A percentile compares a stretch with the other conserved stretches of the same genome.
Evolutionary conservation across 2,797 vertebrate species (phyloP).

Genomic region (Austrolebias charrua): DNA sequence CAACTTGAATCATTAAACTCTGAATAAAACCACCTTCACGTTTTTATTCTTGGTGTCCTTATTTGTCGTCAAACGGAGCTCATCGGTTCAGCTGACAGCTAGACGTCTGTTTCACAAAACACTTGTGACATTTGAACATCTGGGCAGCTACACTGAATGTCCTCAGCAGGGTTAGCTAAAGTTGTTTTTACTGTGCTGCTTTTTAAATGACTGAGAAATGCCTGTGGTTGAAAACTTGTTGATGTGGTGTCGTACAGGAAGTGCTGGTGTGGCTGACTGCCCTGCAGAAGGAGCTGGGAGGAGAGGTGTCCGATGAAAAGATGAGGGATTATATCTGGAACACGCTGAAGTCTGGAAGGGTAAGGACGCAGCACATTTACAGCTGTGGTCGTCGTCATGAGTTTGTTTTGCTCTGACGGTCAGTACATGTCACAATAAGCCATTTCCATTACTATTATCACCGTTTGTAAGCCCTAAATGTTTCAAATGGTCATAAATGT

Average conservation of each 20-base stretch:
- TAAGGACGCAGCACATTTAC: slow-evolving; percentile 61
- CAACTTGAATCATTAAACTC: no score
- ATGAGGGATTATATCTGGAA: slow-evolving; percentile 98
- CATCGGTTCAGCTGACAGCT: background rate
- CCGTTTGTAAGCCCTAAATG: no score
- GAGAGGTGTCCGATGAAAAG: slow-evolving; percentile 92
- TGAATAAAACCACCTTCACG: no score
- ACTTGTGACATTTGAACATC: background rate
- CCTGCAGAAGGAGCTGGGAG: slow-evolving; percentile 94
- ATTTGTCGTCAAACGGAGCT: background rate
- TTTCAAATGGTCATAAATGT: background rate
- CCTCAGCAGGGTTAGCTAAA: background rate
- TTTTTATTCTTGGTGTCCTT: no score
- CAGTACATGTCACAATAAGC: slow-evolving; percentile 1
- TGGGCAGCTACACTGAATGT: background rate
- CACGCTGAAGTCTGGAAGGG: slow-evolving; percentile 96
- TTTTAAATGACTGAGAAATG: no score
- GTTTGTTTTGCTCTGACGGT: background rate
- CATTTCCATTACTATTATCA: no score
- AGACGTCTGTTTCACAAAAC: background rate
- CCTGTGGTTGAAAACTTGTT: no score
- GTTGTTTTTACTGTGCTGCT: background rate
- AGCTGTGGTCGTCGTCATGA: background rate
- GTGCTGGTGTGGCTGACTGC: slow-evolving; percentile 96
- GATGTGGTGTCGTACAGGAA: slow-evolving; percentile 76